A percentile compares a stretch with the other conserved stretches of the same genome.
Conservation (phyloP, 2,113 vertebrate species). For the Myrmecobius fasciatus region DNA sequence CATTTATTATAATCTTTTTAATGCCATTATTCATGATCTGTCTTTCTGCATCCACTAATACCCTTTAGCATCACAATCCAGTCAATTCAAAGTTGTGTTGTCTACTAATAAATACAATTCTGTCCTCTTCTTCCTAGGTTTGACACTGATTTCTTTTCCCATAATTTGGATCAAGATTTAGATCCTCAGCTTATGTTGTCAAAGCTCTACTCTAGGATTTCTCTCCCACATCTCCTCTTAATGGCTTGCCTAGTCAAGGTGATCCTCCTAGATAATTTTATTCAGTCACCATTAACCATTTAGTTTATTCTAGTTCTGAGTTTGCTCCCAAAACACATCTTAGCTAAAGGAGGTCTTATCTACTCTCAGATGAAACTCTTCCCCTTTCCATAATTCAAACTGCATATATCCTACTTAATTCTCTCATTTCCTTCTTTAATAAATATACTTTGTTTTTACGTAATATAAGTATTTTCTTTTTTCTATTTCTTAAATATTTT, state of each 20-base stretch:
- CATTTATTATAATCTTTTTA: not conserved
- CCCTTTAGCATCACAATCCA: not conserved
- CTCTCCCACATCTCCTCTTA: not conserved
- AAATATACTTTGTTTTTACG: not conserved
- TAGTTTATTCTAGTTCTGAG: not conserved
- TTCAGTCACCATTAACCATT: not conserved
- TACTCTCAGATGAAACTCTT: not conserved
- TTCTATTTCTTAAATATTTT: not conserved
- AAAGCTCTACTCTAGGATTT: not conserved
- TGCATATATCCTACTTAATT: not conserved
- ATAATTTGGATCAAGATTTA: not conserved
- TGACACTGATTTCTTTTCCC: not conserved
- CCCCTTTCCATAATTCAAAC: not conserved
- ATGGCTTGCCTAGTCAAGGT: not conserved
- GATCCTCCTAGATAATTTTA: not conserved
- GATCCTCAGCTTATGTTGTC: not conserved
- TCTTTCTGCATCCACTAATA: not conserved
- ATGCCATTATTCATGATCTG: not conserved
- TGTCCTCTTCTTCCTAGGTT: not conserved
- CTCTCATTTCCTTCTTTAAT: not conserved
- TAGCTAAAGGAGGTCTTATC: not conserved
- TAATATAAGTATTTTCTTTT: not conserved
- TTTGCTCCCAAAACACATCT: not conserved
- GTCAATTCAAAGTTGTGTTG: not conserved
- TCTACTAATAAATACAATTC: not conserved